These are phyloP conservation scores for Caenorhabditis sp. DNA, from an alignment of 2,888 invertebrate species.

Conservation along the genomic window DNA sequence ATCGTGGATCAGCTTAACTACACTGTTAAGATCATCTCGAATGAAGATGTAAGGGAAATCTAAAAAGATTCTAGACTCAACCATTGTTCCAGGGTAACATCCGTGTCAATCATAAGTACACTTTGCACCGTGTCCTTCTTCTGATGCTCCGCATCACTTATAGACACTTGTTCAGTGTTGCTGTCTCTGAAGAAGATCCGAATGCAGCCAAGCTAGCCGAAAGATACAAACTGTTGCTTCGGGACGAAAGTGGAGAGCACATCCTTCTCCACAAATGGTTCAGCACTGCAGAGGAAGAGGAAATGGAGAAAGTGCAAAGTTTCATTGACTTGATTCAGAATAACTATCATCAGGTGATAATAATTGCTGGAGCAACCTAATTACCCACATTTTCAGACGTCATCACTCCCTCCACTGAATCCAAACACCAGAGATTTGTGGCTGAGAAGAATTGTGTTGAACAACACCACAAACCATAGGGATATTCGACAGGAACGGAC, in stretches of 20 bases:
- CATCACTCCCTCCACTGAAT: conserved; percentile 34
- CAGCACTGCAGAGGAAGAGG: conserved; percentile 19
- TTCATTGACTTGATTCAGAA: conserved; percentile 48
- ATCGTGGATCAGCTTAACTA: conserved; percentile 44
- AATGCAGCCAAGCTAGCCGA: conserved; percentile 32
- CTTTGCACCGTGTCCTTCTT: conserved; percentile 42
- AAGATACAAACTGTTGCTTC: conserved; percentile 40
- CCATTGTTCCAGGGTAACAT: neutral
- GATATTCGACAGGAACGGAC: conserved; percentile 52
- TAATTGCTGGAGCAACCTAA: neutral
- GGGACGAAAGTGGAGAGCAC: conserved; percentile 27
- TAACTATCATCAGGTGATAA: conserved; percentile 44
- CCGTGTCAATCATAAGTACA: neutral
- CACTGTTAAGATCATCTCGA: conserved; percentile 21
- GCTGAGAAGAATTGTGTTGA: conserved; percentile 54
- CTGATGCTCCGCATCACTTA: conserved; percentile 50
- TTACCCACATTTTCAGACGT: conserved; percentile 31
- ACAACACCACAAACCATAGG: conserved; percentile 47
- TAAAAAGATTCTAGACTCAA: neutral
- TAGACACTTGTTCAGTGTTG: conserved; percentile 48
- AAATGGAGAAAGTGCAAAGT: conserved; percentile 17
- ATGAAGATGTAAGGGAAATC: conserved; percentile 15
- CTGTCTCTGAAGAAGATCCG: conserved; percentile 20
- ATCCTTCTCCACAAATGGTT: conserved; percentile 31
- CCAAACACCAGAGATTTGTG: conserved; percentile 36